A percentile compares a stretch with the other conserved stretches of the same genome.
Evolutionary conservation across 1,140 invertebrate genomes (phyloP).

Genomic region (Orchestia grillus): DNA sequence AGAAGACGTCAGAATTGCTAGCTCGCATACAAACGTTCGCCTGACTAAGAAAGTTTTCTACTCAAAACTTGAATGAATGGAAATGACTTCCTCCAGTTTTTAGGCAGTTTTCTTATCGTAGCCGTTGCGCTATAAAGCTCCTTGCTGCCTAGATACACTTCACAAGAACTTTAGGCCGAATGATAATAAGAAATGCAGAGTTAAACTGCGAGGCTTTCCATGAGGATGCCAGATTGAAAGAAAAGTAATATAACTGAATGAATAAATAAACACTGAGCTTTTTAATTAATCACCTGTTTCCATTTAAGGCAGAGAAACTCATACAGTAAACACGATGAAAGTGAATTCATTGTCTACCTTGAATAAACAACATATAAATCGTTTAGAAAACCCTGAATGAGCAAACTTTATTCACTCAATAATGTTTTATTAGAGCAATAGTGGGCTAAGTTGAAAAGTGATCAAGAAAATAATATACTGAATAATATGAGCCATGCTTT

Average conservation of each 20-base stretch:
- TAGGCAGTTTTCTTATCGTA: constrained; percentile 15
- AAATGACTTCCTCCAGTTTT: constrained; percentile 30
- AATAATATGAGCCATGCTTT: too few species aligned
- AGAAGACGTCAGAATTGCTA: neutral
- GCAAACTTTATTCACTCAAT: too few species aligned
- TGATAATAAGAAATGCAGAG: neutral
- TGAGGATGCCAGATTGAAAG: neutral
- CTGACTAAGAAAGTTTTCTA: neutral
- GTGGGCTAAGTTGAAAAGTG: too few species aligned
- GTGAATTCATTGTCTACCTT: neutral
- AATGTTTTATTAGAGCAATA: too few species aligned
- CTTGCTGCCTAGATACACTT: constrained; percentile 1
- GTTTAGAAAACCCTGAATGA: neutral
- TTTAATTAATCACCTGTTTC: neutral
- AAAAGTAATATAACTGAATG: neutral
- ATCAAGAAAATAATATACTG: too few species aligned
- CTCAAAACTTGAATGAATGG: constrained; percentile 40
- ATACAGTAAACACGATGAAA: neutral
- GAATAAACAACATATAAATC: neutral
- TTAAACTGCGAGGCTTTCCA: neutral
- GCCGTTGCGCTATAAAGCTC: neutral
- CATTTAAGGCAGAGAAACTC: neutral
- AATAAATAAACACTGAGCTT: too few species aligned
- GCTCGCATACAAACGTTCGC: neutral
- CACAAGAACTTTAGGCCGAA: neutral